Percentiles rank a stretch among this genome's conserved stretches.
Conservation (phyloP, 2,113 vertebrate genomes). For the Shinisaurus crocodilurus region DNA sequence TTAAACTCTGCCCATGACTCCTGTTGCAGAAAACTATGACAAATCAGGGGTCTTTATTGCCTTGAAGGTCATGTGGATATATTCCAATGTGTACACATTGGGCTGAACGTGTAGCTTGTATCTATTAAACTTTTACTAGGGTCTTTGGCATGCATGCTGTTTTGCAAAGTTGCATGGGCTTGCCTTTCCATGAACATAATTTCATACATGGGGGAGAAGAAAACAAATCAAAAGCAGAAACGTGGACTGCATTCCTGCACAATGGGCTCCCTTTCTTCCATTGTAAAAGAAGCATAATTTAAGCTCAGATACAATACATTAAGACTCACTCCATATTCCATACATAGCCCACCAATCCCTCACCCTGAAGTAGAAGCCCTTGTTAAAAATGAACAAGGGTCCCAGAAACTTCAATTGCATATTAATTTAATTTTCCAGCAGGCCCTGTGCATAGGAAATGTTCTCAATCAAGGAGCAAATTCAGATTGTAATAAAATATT, state of each 20-base stretch:
- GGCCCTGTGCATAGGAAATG: constrained; percentile 71
- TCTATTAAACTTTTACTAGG: not conserved
- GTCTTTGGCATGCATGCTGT: too few relatives aligned
- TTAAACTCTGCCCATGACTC: not conserved
- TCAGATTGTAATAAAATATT: constrained; percentile 75
- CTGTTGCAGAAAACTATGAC: not conserved
- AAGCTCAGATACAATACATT: not conserved
- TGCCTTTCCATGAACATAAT: not conserved
- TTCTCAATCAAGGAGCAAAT: constrained; percentile 66
- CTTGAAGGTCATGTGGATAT: not conserved
- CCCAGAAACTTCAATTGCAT: constrained; percentile 51
- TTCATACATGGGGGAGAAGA: not conserved
- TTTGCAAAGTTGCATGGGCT: not conserved
- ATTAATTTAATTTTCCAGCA: constrained; percentile 79
- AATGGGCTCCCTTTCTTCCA: not conserved
- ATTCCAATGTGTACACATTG: not conserved
- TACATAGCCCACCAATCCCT: fast-evolving
- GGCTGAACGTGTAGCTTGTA: not conserved
- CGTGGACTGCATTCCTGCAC: not conserved
- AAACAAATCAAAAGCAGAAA: not conserved
- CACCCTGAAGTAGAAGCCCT: fast-evolving
- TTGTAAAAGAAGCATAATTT: not conserved
- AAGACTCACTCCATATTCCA: fast-evolving
- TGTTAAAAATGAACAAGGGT: not conserved
- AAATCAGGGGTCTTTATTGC: not conserved